Evolutionary conservation across 92 coral and sea anemone species (phyloP), one percentile per base, ranked within the genome.

Genomic region (Chrysogorgia sp.): DNA sequence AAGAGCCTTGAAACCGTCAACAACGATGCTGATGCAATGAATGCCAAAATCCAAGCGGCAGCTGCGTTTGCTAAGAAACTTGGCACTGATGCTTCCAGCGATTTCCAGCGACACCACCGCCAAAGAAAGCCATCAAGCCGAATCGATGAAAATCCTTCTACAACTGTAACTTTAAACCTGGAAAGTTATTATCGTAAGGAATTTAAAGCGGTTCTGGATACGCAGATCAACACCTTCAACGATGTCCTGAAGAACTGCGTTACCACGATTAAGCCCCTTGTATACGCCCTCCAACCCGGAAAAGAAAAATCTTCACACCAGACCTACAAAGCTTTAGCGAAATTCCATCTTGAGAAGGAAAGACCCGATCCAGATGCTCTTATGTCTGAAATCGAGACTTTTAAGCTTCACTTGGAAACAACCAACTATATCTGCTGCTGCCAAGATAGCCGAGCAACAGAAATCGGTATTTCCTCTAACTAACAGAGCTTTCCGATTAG

Each of bases 1-100:
- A 66, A 66, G 32, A 66, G 30, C 74, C 33, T 66, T 26, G 55
- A 37, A 66, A 35, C 20, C 50, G 30, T 66, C 30, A 23, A 37
- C 45, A n/a, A 37, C 30, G 55, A 66, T 29, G 37, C 21, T 33
- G 74, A 66, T 40, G 74, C 49, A 34, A 35, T 66, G 74, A 66
- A 66, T 66, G 29, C 53, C 34, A 29, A 66, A 40, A 66, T 66
- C 23, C 26, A 66, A 66, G 74, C 74, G 22, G 74, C 74, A 33
- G 71, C 3, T 10, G 41, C 71, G 20, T 64, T 64, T 64, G 71
- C 71, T 4, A 25, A 64, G 48, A n/a, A 24, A 19, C 23, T 64
- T 34, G 71, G 71, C 26, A 32, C 22, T 13, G 71, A 32, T 21
- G 48, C 22, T 34, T 8, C 2, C 9, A 24, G 48, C 22, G 48